phyloP scores from a whole-genome alignment of 2,888 invertebrate genomes.

The Lasioglossum figueresi region DNA sequence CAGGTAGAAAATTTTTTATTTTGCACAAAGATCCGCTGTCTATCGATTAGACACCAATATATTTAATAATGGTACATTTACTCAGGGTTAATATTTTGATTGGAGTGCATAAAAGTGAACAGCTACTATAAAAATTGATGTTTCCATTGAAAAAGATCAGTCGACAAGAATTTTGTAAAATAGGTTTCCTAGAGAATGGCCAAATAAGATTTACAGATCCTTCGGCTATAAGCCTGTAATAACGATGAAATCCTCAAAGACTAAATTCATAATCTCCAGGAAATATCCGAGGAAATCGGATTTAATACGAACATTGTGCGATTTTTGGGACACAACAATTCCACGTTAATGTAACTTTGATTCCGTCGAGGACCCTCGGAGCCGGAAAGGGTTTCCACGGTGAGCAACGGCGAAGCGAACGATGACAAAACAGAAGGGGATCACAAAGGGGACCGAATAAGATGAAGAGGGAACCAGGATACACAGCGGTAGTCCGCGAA shows the following conservation, averaged over 20 bases:
- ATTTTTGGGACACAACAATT: neutral
- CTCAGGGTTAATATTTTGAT: too few species aligned
- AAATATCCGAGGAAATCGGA: neutral
- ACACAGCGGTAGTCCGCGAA: slow-evolving; percentile 42
- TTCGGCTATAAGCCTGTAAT: too few species aligned
- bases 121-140: too few species aligned
- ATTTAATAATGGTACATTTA: too few species aligned
- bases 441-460: slow-evolving; percentile 31
- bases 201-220: too few species aligned
- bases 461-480: slow-evolving; percentile 47
- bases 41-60: too few species aligned
- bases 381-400: neutral
- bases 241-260: neutral
- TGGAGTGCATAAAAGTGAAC: too few species aligned
- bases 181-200: too few species aligned
- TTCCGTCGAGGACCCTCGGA: neutral
- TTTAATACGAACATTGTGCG: neutral
- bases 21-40: too few species aligned
- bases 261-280: neutral
- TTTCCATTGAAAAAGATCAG: too few species aligned
- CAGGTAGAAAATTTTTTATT: too few species aligned
- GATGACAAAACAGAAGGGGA: slow-evolving; percentile 18
- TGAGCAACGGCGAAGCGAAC: neutral
- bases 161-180: too few species aligned
- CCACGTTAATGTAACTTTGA: neutral